phyloP scores from a whole-genome alignment of 2,113 vertebrate genomes.

The Heterochromis multidens region DNA sequence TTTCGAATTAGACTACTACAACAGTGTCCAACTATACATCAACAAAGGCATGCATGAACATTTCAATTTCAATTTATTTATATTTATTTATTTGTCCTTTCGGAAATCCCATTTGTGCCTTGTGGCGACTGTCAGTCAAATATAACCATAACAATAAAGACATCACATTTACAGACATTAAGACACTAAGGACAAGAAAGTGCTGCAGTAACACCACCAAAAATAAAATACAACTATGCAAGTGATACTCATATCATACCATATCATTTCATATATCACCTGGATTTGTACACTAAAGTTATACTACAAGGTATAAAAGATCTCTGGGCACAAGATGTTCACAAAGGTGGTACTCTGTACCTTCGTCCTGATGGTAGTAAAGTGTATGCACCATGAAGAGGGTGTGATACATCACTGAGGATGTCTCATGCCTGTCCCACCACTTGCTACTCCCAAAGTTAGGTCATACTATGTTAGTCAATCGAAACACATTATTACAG shows the following conservation, averaged over 20 bases:
- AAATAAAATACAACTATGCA: not conserved
- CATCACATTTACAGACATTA: not conserved
- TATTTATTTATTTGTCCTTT: too few species aligned
- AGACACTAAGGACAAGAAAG: not conserved
- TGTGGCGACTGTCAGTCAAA: not conserved
- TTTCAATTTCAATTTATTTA: too few species aligned
- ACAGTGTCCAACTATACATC: not conserved
- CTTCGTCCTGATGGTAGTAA: not conserved
- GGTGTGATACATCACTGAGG: not conserved
- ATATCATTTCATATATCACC: not conserved
- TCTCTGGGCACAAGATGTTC: not conserved
- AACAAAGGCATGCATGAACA: not conserved
- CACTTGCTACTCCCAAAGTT: rapidly evolving
- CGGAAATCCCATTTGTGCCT: not conserved
- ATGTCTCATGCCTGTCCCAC: not conserved
- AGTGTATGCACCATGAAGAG: not conserved
- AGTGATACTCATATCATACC: not conserved
- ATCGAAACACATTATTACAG: not conserved
- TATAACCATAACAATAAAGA: not conserved
- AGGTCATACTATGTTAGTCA: not conserved
- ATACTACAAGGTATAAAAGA: not conserved
- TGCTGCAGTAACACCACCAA: not conserved
- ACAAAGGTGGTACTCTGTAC: not conserved
- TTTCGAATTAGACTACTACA: not conserved
- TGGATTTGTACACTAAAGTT: not conserved